Evolutionary conservation across 1,140 invertebrate genomes (phyloP).

Genomic region (Theocolax elegans): DNA sequence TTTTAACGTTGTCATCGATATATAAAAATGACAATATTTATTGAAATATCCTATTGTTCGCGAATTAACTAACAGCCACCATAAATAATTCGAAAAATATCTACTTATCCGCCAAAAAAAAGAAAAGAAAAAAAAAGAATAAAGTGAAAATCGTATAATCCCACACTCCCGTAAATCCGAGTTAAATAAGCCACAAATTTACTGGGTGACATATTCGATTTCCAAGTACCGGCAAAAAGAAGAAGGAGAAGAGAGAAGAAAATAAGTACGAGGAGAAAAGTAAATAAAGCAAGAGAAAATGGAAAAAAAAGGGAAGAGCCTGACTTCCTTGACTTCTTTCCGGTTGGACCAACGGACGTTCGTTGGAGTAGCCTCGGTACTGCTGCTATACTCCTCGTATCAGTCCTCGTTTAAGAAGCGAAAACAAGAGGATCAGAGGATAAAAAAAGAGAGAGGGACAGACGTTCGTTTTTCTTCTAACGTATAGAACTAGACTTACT

Average conservation of each 20-base stretch:
- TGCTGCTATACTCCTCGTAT: conserved; percentile 14
- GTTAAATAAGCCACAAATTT: conserved; percentile 30
- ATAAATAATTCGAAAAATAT: no score
- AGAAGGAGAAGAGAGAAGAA: neutral
- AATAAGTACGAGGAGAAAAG: neutral
- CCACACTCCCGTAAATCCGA: neutral
- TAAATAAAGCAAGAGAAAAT: neutral
- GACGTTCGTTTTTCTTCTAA: neutral
- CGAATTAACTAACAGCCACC: no score
- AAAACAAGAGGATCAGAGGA: conserved; percentile 37
- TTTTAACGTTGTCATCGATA: no score
- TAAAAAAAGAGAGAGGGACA: neutral
- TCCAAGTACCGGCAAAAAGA: conserved; percentile 8
- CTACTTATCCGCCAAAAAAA: no score
- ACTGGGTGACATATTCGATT: conserved; percentile 22
- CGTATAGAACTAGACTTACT: no score
- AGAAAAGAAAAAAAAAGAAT: no score
- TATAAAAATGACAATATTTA: no score
- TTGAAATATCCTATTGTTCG: no score
- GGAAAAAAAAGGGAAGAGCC: neutral
- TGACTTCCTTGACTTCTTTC: conserved; percentile 32
- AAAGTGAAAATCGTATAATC: neutral
- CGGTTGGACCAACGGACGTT: neutral
- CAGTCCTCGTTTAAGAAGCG: conserved; percentile 35
- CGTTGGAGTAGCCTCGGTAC: neutral